phyloP scores from a whole-genome alignment of 2,113 vertebrate genomes.

The Vulpes ferrilata region DNA sequence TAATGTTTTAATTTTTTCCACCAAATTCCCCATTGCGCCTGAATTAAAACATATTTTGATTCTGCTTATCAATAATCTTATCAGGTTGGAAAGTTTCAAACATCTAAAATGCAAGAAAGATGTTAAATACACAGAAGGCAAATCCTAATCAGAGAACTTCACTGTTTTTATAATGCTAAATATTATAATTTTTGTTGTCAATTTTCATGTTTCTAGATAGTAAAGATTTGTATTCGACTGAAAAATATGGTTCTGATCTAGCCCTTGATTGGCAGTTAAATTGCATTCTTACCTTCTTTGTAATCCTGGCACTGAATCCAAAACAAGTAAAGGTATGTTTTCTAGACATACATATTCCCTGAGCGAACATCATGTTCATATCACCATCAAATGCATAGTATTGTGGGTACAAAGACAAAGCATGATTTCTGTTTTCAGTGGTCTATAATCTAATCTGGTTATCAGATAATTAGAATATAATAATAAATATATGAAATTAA shows the following conservation, averaged over 20 bases:
- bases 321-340: slow-evolving; percentile 20
- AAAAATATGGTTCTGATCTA: not conserved
- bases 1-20: not conserved
- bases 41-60: not conserved
- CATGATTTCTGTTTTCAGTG: not conserved
- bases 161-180: not conserved
- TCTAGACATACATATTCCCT: not conserved
- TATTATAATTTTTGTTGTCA: not conserved
- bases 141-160: slow-evolving; percentile 31
- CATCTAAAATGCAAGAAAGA: not conserved
- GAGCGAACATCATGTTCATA: not conserved
- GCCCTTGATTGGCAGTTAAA: not conserved
- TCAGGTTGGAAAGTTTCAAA: not conserved
- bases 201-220: not conserved
- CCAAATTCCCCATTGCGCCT: not conserved
- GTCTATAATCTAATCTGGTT: not conserved
- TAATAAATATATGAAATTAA: not conserved
- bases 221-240: slow-evolving; percentile 8
- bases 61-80: slow-evolving; percentile 28
- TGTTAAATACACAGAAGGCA: not conserved
- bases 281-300: not conserved
- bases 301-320: not conserved
- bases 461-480: not conserved
- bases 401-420: not conserved
- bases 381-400: not conserved